phyloP scores from a whole-genome alignment of 30 jellyfish, hydroid and myxozoan species.

The Pseudorhiza aurosa region DNA sequence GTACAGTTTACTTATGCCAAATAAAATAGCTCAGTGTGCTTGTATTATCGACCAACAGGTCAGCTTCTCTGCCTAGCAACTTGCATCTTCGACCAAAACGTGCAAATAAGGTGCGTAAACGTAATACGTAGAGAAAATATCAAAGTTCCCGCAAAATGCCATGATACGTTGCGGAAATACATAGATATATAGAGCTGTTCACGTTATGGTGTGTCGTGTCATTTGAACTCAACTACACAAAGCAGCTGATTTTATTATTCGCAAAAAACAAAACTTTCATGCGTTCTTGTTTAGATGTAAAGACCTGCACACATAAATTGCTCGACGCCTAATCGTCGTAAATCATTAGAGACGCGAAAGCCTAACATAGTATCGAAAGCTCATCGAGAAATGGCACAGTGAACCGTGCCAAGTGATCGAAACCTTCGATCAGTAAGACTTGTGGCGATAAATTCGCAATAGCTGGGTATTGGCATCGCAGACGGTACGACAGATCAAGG shows the following conservation, averaged over 20 bases:
- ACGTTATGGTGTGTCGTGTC: neutral
- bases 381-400: no score
- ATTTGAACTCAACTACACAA: neutral
- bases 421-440: neutral
- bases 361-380: neutral
- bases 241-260: neutral
- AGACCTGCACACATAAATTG: slow-evolving; percentile 10
- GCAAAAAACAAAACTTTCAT: neutral
- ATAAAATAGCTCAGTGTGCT: no score
- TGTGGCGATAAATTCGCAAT: neutral
- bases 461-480: slow-evolving; percentile 2
- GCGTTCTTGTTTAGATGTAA: neutral
- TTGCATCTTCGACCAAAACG: neutral
- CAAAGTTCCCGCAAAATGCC: neutral
- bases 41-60: slow-evolving; percentile 1
- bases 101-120: neutral
- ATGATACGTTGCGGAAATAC: no score
- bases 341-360: neutral
- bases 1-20: no score
- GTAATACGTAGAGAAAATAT: no score
- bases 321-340: neutral
- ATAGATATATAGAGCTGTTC: no score
- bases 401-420: neutral
- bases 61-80: neutral
- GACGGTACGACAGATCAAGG: neutral